Conservation (phyloP, 2,113 vertebrate species). For the Forbesichthys agassizii region DNA sequence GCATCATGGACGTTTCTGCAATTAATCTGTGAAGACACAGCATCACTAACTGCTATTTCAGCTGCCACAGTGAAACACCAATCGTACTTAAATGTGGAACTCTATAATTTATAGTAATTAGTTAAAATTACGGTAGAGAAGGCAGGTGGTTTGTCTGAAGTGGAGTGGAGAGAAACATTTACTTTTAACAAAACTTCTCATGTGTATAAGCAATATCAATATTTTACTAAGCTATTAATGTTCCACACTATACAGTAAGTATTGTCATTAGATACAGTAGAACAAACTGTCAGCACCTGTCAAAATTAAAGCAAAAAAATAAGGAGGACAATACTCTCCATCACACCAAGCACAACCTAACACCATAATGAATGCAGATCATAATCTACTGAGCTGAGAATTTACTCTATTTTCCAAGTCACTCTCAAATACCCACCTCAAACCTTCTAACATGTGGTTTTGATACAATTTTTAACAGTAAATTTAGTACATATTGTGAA, state of each 20-base stretch:
- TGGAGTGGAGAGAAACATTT: no score
- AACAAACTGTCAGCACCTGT: not conserved
- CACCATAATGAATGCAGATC: not conserved
- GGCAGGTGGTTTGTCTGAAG: constrained; percentile 34
- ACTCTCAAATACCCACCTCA: constrained; percentile 19
- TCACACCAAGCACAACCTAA: not conserved
- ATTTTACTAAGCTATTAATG: no score
- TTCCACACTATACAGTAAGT: not conserved
- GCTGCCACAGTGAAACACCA: constrained; percentile 90
- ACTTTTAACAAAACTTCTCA: no score
- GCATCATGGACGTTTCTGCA: constrained; percentile 89
- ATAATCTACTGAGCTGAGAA: constrained; percentile 21
- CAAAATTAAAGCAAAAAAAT: not conserved
- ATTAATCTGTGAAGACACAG: constrained; percentile 92
- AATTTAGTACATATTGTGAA: no score
- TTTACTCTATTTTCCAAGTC: constrained; percentile 40
- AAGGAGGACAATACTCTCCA: not conserved
- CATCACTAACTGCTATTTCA: constrained; percentile 90
- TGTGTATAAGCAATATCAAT: no score
- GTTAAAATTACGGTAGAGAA: constrained; percentile 76
- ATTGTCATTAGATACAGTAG: not conserved
- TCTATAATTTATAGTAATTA: constrained; percentile 37
- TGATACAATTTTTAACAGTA: no score
- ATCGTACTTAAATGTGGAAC: constrained; percentile 87
- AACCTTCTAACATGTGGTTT: not conserved